Conservation (phyloP, 30 jellyfish, hydroid and myxozoan genomes). For the Rhopilema esculentum region DNA sequence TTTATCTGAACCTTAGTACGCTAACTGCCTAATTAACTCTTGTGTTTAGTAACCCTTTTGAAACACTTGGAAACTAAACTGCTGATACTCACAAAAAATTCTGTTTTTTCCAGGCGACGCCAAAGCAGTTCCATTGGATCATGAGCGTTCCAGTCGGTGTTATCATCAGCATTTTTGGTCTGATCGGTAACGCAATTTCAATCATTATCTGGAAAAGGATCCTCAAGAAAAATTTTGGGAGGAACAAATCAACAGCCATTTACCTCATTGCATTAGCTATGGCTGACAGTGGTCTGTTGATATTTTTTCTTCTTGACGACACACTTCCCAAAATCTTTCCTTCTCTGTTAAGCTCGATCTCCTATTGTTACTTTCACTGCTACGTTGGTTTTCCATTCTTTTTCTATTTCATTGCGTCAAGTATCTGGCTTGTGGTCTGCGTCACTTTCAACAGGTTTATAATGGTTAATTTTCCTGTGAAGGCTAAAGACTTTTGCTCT, state of each 20-base stretch:
- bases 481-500: constrained; percentile 58
- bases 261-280: constrained; percentile 69
- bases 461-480: constrained; percentile 72
- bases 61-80: too few species aligned
- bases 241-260: constrained; percentile 73
- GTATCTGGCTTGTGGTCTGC: constrained; percentile 85
- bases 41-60: too few species aligned
- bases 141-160: constrained; percentile 84
- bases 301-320: constrained; percentile 70
- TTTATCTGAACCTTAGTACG: too few species aligned
- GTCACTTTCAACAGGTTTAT: constrained; percentile 80
- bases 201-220: constrained; percentile 69
- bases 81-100: too few species aligned
- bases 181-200: constrained; percentile 70
- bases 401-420: constrained; percentile 76
- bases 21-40: too few species aligned
- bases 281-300: constrained; percentile 70
- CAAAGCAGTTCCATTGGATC: constrained; percentile 71
- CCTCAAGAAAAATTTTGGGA: constrained; percentile 53
- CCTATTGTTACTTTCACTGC: constrained; percentile 58
- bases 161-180: constrained; percentile 68
- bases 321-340: constrained; percentile 38
- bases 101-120: constrained; percentile 19
- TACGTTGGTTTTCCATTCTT: constrained; percentile 86
- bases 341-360: constrained; percentile 7